Conservation (phyloP, 2,888 invertebrate species). For the Mayetiola destructor region DNA sequence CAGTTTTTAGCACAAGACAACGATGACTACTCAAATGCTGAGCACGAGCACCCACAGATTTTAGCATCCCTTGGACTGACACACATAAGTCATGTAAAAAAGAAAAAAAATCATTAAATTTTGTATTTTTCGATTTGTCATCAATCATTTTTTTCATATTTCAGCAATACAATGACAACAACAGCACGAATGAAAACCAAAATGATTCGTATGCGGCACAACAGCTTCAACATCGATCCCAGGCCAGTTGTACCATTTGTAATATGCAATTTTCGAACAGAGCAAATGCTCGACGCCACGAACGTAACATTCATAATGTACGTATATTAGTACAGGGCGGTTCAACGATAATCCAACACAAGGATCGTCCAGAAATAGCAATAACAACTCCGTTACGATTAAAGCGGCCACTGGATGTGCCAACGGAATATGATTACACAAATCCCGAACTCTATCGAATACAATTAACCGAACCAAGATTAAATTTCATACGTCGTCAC, state of each 20-base stretch:
- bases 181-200: neutral
- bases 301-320: conserved; percentile 33
- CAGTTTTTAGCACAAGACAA: conserved; percentile 29
- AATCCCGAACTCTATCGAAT: conserved; percentile 33
- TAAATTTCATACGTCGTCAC: conserved; percentile 31
- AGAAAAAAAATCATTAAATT: neutral
- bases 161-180: neutral
- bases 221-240: neutral
- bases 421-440: conserved; percentile 29
- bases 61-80: conserved; percentile 24
- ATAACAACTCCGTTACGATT: conserved; percentile 20
- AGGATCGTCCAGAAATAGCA: conserved; percentile 20
- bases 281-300: conserved; percentile 35
- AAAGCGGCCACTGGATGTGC: conserved; percentile 13
- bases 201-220: neutral
- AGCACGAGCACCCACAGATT: conserved; percentile 21
- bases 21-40: conserved; percentile 16
- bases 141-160: neutral
- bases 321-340: neutral
- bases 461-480: conserved; percentile 30
- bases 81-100: conserved; percentile 22
- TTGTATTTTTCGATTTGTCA: neutral
- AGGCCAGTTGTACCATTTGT: conserved; percentile 29
- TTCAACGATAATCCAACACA: neutral
- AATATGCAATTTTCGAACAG: conserved; percentile 34